Base-by-base conservation (phyloP, 2,797 vertebrate species). In the Synaphobranchus kaupii region DNA sequence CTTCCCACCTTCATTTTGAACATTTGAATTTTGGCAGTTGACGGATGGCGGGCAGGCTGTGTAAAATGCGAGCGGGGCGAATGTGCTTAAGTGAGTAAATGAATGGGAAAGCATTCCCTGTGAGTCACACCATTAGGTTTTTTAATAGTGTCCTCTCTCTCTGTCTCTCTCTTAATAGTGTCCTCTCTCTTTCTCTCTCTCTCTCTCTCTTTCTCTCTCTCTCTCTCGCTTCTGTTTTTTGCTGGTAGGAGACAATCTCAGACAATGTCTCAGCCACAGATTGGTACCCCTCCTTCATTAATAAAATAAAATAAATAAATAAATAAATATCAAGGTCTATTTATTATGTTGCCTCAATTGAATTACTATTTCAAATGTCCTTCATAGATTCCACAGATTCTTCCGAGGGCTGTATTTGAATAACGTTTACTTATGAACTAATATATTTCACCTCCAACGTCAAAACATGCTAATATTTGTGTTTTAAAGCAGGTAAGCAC, bases 21-120 rank as follows among this genome's bases (percentile, higher is more conserved):
- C 52, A 28, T 66, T 66, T 66, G 60, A 52, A 60, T n/a, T 13
- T 84, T 91, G 93, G 93, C 93, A 93, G 50, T 88, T 94, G 93
- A 94, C 92, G 90, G 87, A 90, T 88, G 85, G 88, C 92, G 91
- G 9, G 91, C 68, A 87, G n/a, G 22, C 76, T 52, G 82, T 20
- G 73, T 83, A 83, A 89, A 87, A 85, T 89, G 81, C 76, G 71
- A 71, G 47, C 76, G 50, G 91, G 83, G 90, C 66, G 86, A 60
- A 87, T 83, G 58, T 39, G 84, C 13, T 8, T 87, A 88, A 60
- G 89, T 85, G 86, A 63, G 44, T 80, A 86, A 86, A 89, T 88
- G 85, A 91, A 92, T 90, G 86, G 88, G 52, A 89, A 80, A 76
- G 82, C 44, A 87, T 76, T 88, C 87, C 84, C 80, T 87, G 50